phyloP scores from a whole-genome alignment of 2,113 vertebrate genomes.

The Callorhinus ursinus region DNA sequence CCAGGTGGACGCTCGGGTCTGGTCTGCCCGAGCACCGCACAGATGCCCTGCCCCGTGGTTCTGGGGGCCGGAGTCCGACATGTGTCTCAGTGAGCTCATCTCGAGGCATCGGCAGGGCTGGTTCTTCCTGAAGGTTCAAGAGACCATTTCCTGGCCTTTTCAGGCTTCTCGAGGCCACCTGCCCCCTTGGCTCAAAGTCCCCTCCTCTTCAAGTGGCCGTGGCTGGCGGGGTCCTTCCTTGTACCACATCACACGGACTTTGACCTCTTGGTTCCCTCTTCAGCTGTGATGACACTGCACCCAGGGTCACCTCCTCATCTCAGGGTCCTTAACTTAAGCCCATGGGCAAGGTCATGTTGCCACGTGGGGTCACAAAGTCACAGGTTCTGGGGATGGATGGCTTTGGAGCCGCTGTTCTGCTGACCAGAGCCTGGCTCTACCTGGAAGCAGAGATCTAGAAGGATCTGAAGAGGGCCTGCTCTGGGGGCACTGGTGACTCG shows the following conservation, averaged over 20 bases:
- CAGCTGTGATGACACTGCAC: too few species aligned
- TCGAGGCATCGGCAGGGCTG: accelerated
- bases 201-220: accelerated
- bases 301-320: background rate
- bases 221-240: accelerated
- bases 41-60: accelerated
- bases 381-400: accelerated
- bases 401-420: too few species aligned
- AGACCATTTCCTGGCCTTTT: accelerated
- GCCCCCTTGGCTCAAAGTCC: background rate
- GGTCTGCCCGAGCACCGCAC: too few species aligned
- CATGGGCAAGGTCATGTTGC: accelerated
- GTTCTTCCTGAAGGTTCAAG: background rate
- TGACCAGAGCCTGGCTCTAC: background rate
- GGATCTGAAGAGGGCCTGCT: background rate
- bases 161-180: background rate
- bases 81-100: accelerated
- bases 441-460: background rate
- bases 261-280: background rate
- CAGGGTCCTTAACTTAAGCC: too few species aligned
- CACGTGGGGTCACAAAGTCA: accelerated
- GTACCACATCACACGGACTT: accelerated
- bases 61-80: background rate
- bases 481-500: background rate
- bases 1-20: accelerated